These are phyloP conservation scores for Torymus tubicola DNA, from an alignment of 2,888 invertebrate genomes.

Conservation along the genomic window DNA sequence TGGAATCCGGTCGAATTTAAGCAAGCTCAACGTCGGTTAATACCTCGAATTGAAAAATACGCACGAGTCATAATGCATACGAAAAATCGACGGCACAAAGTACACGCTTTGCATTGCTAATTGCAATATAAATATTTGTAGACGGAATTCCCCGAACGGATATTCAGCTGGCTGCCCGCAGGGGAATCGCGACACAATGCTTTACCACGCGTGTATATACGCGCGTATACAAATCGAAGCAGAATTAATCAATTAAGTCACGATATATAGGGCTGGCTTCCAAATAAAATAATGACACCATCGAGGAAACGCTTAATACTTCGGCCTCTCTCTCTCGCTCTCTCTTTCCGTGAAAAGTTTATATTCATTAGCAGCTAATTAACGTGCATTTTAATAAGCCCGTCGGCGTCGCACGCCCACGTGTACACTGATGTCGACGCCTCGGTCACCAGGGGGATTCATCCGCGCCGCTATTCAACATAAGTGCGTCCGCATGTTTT, in stretches of 20 bases:
- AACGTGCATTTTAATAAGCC: constrained; percentile 43
- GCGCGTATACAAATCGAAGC: constrained; percentile 17
- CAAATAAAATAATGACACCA: constrained; percentile 44
- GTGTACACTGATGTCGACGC: not conserved
- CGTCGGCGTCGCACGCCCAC: no score
- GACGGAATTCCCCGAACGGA: no score
- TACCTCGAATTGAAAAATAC: no score
- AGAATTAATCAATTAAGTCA: constrained; percentile 47
- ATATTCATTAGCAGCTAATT: constrained; percentile 48
- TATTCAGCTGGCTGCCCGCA: no score
- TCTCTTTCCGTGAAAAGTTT: no score
- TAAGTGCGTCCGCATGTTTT: no score
- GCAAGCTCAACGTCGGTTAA: no score
- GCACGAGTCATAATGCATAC: no score
- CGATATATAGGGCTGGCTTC: not conserved
- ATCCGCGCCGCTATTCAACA: no score
- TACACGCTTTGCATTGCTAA: not conserved
- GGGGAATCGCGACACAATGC: not conserved
- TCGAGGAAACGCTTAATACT: constrained; percentile 45
- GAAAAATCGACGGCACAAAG: no score
- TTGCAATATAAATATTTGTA: constrained; percentile 1
- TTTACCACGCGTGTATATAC: constrained; percentile 2
- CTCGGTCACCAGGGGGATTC: constrained; percentile 11
- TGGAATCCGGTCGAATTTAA: no score
- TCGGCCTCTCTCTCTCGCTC: not conserved